These are phyloP conservation scores for Diuraphis noxia DNA, from an alignment of 1,140 invertebrate species.

Conservation along the genomic window DNA sequence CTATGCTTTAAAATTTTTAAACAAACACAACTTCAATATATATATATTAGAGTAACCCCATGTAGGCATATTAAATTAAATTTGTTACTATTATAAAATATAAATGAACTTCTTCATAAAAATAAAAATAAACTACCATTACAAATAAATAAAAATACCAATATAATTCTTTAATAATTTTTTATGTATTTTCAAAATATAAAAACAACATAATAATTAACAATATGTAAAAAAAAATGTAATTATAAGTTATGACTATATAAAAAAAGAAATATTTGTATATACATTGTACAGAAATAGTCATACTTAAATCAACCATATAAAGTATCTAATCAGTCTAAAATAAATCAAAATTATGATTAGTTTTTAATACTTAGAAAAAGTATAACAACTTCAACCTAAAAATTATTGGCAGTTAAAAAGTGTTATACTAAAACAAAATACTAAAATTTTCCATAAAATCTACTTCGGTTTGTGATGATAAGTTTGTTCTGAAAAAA, in stretches of 20 bases:
- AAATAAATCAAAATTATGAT: neutral
- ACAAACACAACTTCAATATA: neutral
- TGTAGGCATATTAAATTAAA: neutral
- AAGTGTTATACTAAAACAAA: constrained; percentile 7
- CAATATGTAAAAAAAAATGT: neutral
- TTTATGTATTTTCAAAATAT: neutral
- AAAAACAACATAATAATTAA: neutral
- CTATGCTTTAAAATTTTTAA: neutral
- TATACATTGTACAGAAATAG: neutral
- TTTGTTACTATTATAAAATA: neutral
- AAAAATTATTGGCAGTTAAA: neutral
- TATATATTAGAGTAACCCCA: too few relatives aligned
- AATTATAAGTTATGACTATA: neutral
- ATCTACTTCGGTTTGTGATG: neutral
- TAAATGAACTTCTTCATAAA: neutral
- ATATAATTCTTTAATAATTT: neutral
- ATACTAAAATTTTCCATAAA: neutral
- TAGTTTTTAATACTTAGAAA: neutral
- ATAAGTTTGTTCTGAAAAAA: constrained; percentile 37
- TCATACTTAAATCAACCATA: neutral
- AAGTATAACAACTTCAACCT: neutral
- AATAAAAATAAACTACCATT: neutral
- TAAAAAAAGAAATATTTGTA: neutral
- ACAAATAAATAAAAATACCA: neutral
- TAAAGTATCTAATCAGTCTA: constrained; percentile 16